A percentile compares a stretch with the other conserved stretches of the same genome.
Conservation (phyloP, 2,888 invertebrate genomes). For the Andrena bicolor region DNA sequence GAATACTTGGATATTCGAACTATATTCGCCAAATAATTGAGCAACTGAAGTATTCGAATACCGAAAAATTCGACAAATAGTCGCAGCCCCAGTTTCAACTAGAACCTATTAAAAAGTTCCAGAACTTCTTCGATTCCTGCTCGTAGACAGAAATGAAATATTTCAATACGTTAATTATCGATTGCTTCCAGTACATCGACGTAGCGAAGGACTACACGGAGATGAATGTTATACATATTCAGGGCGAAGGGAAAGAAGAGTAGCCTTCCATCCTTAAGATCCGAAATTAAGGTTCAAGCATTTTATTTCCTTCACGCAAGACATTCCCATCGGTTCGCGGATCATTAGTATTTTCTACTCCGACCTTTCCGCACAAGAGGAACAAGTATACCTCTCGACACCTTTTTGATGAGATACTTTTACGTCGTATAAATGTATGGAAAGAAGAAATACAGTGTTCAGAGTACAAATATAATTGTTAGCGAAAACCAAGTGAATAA, state of each 20-base stretch:
- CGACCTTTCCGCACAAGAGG: conserved; percentile 8
- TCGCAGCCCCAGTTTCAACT: too few species aligned
- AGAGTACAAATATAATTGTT: conserved; percentile 67
- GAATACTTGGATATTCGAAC: too few species aligned
- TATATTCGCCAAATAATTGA: too few species aligned
- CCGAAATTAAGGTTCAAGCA: conserved; percentile 31
- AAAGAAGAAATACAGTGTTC: conserved; percentile 32
- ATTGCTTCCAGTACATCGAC: conserved; percentile 87
- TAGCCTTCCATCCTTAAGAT: conserved; percentile 15
- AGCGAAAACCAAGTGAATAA: conserved; percentile 33
- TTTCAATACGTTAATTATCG: conserved; percentile 1
- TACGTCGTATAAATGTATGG: conserved; percentile 40
- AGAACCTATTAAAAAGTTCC: too few species aligned
- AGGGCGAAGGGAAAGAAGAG: conserved; percentile 58
- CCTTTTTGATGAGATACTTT: conserved; percentile 42
- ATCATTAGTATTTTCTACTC: conserved; percentile 24
- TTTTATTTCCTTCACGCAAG: conserved; percentile 40
- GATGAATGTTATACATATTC: conserved; percentile 57
- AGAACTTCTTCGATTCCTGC: too few species aligned
- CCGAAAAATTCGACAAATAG: too few species aligned
- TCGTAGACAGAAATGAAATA: neutral
- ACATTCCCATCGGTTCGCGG: conserved; percentile 38
- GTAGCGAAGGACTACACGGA: conserved; percentile 86
- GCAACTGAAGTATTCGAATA: too few species aligned
- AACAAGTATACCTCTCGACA: conserved; percentile 22